A percentile compares a stretch with the other conserved stretches of the same genome.
These are phyloP conservation scores for Drosophila colorata DNA, from an alignment of 2,888 invertebrate species.

Conservation along the genomic window DNA sequence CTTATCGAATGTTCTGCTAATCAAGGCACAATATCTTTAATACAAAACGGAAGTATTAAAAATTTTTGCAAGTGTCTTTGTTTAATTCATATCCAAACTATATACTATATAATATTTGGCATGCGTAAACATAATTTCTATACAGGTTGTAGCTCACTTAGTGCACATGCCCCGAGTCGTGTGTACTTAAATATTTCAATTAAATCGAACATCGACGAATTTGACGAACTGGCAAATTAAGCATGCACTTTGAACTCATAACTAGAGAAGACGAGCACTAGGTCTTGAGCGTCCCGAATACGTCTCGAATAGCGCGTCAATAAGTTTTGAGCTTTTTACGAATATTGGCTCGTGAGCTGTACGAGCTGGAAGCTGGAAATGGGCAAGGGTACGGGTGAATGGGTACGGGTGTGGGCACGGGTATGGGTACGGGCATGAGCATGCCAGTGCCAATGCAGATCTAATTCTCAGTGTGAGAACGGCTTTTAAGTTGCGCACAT, in stretches of 20 bases:
- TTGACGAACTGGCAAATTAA: slow-evolving; percentile 57
- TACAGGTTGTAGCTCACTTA: no score
- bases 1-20: no score
- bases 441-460: slow-evolving; percentile 55
- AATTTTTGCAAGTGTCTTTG: no score
- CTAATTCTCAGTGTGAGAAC: slow-evolving; percentile 67
- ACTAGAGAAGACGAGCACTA: slow-evolving; percentile 18
- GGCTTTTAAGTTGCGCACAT: slow-evolving; percentile 65
- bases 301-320: slow-evolving; percentile 27
- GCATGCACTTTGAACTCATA: slow-evolving; percentile 69
- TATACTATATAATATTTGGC: no score
- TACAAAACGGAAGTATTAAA: no score
- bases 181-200: slow-evolving; percentile 26
- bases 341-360: slow-evolving; percentile 48
- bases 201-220: slow-evolving; percentile 58
- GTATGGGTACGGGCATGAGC: slow-evolving; percentile 1
- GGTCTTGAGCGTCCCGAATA: slow-evolving; percentile 5
- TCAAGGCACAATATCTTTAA: no score
- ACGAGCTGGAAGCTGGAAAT: slow-evolving; percentile 14
- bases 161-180: not conserved
- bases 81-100: no score
- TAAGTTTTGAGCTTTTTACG: slow-evolving; percentile 34
- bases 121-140: no score
- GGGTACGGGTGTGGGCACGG: not conserved
- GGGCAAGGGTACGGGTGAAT: not conserved